Evolutionary conservation across 2,113 vertebrate genomes (phyloP), one percentile per base, ranked within the genome.

Genomic region (Phocoena sinus): DNA sequence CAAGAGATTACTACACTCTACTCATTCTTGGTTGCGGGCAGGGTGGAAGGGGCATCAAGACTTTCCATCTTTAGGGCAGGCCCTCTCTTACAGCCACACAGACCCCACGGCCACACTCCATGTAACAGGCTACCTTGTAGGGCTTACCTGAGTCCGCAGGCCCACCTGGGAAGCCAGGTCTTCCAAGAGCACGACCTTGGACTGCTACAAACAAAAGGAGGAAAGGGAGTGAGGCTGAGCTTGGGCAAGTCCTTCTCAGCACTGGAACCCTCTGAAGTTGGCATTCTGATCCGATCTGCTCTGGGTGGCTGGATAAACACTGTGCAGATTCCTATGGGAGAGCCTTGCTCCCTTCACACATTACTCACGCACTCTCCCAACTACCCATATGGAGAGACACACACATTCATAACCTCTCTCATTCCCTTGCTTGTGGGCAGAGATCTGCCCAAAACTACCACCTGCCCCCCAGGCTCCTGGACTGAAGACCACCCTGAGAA

Each of bases 181-280:
- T 98, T 99, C 99, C 97, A 99, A 97, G 74, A 99, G 99, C 94
- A 99, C 99, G 67, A 99, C 99, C 95, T 99, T 99, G 5, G 99
- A 98, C 87, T 97, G 99, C 99, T 99, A 97, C 1, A 81, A 79
- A 70, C 89, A 97, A 63, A 97, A 93, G 91, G 10, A 83, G n/a
- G 36, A 38, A 50, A 89, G 12, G 18, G 36, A 73, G 25, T 74
- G 41, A 74, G 26, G 28, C 15, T 91, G 68, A 97, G 33, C n/a
- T 18, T 60, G 31, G 67, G 68, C n/a, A 71, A 83, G 41, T 85
- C 28, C 33, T 60, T 53, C 53, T 68, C 10, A 38, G 12, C 50
- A 94, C 4, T 0, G 5, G 23, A 20, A 33, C 28, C 65, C 41
- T 71, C 44, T 25, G 25, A 94, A 67, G n/a, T 76, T 31, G 33